Evolutionary conservation across 2,888 invertebrate species (phyloP), one percentile per base, ranked within the genome.

Genomic region (Enchytraeus crypticus): DNA sequence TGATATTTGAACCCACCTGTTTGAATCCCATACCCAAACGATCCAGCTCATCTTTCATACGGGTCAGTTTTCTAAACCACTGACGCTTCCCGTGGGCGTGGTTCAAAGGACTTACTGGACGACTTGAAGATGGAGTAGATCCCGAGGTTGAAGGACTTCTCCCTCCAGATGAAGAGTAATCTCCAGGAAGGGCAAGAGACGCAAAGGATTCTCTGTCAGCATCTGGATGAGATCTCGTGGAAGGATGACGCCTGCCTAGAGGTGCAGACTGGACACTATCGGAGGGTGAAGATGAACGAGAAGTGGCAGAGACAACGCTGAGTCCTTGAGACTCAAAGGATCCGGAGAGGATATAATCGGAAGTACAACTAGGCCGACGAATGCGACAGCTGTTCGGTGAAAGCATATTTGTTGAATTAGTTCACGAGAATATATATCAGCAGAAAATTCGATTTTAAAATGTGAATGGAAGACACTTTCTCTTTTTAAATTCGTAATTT

Each of bases 31-130:
- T 26, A 1, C 57, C 57, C 23, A 57, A 14, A 43, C n/a, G 29
- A 27, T 46, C 57, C 46, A 57, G 45, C 26, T 57, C 57, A 4
- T 57, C 46, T 30, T 46, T 57, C 45, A 57, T 38, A 14, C 55
- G 14, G 14, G 26, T 33, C 34, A 55, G 55, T 14, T 38, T 33
- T 30, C 30, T 21, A 26, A 33, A 26, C 2, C 34, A 26, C 8
- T 38, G 55, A 14, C 55, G 34, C 8, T 38, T 33, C 14, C 11
- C 38, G 23, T 55, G 34, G 5, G 55, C 34, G 14, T 26, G 32
- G 34, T 11, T 21, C 38, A 38, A 26, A 14, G 55, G 26, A 38
- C 54, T 54, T 8, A 26, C 43, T 1, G 54, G 26, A 11, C 33
- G 38, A 23, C 43, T 38, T 23, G 34, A 38, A 26, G 26, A 55